Conservation (phyloP, 2,113 vertebrate genomes). For the Rattus rattus region DNA sequence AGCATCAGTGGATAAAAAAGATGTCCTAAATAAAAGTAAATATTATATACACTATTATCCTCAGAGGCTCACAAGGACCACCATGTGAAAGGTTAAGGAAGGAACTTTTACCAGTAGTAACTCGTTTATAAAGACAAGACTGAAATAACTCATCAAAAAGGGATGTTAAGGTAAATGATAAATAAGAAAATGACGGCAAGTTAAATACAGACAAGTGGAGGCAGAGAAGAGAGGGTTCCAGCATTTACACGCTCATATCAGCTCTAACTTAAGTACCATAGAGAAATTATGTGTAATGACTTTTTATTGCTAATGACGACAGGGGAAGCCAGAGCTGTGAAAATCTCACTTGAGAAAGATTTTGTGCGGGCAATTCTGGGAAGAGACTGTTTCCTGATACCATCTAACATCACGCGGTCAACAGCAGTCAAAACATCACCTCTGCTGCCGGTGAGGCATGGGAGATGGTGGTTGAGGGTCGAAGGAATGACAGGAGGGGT, state of each 20-base stretch:
- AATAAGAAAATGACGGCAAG: background rate
- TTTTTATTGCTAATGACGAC: conserved; percentile 71
- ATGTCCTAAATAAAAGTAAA: conserved; percentile 50
- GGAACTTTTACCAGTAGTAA: background rate
- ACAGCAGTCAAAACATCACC: background rate
- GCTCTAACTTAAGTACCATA: background rate
- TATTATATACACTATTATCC: background rate
- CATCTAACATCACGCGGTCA: accelerated
- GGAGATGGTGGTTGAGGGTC: background rate
- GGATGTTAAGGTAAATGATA: background rate
- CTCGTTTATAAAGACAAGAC: background rate
- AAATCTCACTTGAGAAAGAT: conserved; percentile 78
- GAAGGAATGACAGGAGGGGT: background rate
- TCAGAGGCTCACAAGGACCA: background rate
- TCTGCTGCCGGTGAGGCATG: background rate
- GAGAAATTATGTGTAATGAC: background rate
- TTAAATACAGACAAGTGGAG: background rate
- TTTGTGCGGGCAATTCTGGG: background rate
- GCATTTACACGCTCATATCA: background rate
- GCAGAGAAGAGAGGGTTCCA: background rate
- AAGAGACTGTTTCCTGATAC: background rate
- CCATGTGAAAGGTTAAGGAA: conserved; percentile 38
- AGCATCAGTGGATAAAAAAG: background rate
- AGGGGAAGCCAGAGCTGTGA: conserved; percentile 59
- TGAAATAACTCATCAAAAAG: background rate